phyloP scores from a whole-genome alignment of 2,797 vertebrate genomes.

The Adrianichthys oophorus region DNA sequence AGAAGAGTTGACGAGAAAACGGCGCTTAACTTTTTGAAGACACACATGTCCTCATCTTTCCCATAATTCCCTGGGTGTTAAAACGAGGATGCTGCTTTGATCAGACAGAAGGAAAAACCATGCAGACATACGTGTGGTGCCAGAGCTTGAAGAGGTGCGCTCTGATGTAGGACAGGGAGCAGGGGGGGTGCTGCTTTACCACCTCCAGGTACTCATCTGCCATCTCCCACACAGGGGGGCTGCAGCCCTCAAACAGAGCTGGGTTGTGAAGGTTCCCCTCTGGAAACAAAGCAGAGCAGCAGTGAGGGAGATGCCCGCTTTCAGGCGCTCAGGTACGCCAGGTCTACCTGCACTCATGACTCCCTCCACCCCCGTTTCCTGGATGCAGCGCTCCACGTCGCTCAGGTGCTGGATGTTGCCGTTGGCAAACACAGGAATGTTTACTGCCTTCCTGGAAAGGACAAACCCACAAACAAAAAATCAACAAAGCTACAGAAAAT shows the following conservation, averaged over 20 bases:
- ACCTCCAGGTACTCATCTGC: constrained; percentile 93
- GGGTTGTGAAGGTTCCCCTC: constrained; percentile 98
- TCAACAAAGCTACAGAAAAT: no score
- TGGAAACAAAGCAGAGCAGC: constrained; percentile 42
- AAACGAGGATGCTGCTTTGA: no score
- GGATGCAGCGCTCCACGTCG: constrained; percentile 91
- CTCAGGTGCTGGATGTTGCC: constrained; percentile 93
- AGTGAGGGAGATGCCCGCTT: no score
- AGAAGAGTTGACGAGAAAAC: no score
- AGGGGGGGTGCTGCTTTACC: constrained; percentile 85
- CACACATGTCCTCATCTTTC: no score
- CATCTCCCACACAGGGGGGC: constrained; percentile 94
- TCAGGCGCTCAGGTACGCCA: no score
- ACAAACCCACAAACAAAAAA: no score
- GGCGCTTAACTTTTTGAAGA: no score
- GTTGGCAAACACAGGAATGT: constrained; percentile 95
- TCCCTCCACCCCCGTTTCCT: constrained; percentile 91
- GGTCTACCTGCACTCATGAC: constrained; percentile 93
- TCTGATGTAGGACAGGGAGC: constrained; percentile 88
- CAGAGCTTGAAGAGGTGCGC: constrained; percentile 98
- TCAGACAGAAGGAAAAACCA: no score
- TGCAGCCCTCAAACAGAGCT: constrained; percentile 90
- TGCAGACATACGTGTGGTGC: constrained; percentile 93
- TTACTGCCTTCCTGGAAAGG: constrained; percentile 83
- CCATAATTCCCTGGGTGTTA: no score